Evolutionary conservation across 1,140 invertebrate genomes (phyloP).

Genomic region (Trigoniulus corallinus): DNA sequence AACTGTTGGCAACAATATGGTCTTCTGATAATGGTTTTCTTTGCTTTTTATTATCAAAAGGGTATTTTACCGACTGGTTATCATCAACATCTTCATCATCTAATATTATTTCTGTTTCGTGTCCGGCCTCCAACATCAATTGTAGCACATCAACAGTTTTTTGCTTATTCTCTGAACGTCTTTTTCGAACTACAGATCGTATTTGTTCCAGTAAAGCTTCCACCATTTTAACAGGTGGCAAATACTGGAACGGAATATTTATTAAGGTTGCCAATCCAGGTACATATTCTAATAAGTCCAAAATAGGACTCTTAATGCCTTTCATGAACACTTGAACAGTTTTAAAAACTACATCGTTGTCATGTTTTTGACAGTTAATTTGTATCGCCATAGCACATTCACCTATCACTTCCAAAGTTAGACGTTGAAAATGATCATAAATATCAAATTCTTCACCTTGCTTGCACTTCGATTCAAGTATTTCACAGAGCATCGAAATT

Average conservation of each 20-base stretch:
- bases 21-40: slow-evolving; percentile 21
- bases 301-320: neutral
- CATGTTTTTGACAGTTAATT: neutral
- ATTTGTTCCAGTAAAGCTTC: no score
- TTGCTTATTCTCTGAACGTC: neutral
- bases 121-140: slow-evolving; percentile 12
- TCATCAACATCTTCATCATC: neutral
- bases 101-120: no score
- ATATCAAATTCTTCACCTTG: neutral
- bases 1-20: slow-evolving; percentile 28
- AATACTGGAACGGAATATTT: neutral
- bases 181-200: neutral
- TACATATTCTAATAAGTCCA: neutral
- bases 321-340: neutral
- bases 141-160: slow-evolving; percentile 13
- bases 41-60: no score
- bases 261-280: neutral
- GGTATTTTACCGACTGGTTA: no score
- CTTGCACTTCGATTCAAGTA: no score
- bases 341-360: neutral
- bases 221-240: neutral
- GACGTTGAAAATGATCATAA: neutral
- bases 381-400: neutral
- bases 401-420: neutral
- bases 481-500: no score